Percentiles rank a stretch among this genome's conserved stretches.
Evolutionary conservation across 2,888 invertebrate genomes (phyloP).

Genomic region (Agriopis leucophaearia): DNA sequence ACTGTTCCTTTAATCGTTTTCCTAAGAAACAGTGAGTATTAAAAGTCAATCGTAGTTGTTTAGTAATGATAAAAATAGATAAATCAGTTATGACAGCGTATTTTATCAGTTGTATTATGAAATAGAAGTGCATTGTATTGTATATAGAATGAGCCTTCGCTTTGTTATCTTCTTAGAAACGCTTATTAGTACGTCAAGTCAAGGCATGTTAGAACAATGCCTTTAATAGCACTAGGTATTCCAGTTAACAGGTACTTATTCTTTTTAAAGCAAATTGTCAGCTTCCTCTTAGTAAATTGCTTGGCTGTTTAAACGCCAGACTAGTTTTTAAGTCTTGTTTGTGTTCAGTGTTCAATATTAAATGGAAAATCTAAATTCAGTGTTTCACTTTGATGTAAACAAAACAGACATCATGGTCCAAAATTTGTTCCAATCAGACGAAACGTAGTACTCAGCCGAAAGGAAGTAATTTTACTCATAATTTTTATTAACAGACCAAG

Average conservation of each 20-base stretch:
- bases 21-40: conserved; percentile 28
- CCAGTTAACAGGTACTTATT: not conserved
- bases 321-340: not conserved
- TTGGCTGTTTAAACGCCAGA: conserved; percentile 2
- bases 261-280: conserved; percentile 3
- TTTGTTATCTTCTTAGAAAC: conserved; percentile 1
- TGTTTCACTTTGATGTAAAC: not conserved
- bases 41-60: conserved; percentile 4
- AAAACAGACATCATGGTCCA: no score
- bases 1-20: not conserved
- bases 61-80: conserved; percentile 23
- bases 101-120: conserved; percentile 12
- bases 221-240: not conserved
- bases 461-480: no score
- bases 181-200: not conserved
- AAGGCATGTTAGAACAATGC: conserved; percentile 5
- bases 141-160: conserved; percentile 1
- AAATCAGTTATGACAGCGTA: not conserved
- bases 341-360: not conserved
- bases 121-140: conserved; percentile 27
- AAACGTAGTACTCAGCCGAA: no score
- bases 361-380: not conserved
- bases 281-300: conserved; percentile 24
- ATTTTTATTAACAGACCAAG: no score
- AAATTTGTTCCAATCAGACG: no score